A percentile compares a stretch with the other conserved stretches of the same genome.
Conservation (phyloP, 2,113 vertebrate species). For the Edolisoma coerulescens region DNA sequence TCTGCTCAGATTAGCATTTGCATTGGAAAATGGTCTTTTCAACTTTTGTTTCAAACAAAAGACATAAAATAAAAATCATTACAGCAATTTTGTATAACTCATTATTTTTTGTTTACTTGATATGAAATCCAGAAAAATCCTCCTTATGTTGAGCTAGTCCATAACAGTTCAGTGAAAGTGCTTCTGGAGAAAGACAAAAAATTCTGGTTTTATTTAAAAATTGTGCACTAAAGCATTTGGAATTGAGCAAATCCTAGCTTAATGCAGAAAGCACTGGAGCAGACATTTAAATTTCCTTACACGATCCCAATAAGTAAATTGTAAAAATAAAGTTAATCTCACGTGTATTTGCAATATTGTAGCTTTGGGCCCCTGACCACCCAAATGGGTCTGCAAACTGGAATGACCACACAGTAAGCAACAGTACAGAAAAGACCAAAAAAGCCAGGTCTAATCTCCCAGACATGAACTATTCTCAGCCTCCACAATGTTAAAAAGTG, state of each 20-base stretch:
- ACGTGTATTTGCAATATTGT: not conserved
- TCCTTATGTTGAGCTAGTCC: not conserved
- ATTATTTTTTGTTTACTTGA: not conserved
- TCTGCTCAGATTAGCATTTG: not conserved
- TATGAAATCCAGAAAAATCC: not conserved
- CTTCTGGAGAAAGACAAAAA: not conserved
- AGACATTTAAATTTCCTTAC: not conserved
- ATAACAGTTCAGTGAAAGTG: not conserved
- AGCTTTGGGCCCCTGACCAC: not conserved
- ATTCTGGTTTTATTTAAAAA: not conserved
- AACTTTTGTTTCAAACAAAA: not conserved
- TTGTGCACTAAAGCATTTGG: not conserved
- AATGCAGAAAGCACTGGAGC: not conserved
- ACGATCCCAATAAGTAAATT: not conserved
- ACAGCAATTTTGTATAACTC: not conserved
- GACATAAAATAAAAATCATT: not conserved
- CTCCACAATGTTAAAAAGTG: not conserved
- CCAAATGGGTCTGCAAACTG: not conserved
- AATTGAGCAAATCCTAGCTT: not conserved
- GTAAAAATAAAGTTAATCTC: not conserved
- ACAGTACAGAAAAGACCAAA: not conserved
- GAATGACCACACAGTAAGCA: not conserved
- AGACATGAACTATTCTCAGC: not conserved
- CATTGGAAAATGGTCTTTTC: not conserved
- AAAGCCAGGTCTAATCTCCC: not conserved